Evolutionary conservation across 2,113 vertebrate species (phyloP), one percentile per base, ranked within the genome.

Genomic region (Trichomycterus rosablanca): DNA sequence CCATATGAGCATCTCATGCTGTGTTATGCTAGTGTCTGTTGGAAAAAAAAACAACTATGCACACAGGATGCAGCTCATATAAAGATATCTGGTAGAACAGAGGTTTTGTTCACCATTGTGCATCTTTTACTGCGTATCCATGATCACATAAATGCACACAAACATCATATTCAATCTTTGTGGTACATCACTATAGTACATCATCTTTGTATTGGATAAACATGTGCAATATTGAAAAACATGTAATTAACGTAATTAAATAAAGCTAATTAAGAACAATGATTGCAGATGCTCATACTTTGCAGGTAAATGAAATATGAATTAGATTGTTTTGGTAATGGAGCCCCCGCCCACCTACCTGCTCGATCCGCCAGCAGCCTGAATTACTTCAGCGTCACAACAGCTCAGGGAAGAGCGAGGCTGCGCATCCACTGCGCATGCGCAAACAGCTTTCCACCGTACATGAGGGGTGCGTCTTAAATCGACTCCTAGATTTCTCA

Each of bases 341-440:
- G 32, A 20, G 66, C 69, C 51, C 76, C 75, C 81, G 73, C 78
- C 78, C 75, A 79, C 86, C 75, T 82, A 89, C 86, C 87, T 85
- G 79, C 67, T 76, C 59, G 74, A 70, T 59, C 63, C 34, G 74
- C 69, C 79, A 75, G 80, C 78, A 76, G 58, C 52, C 44, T 37
- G 11, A 48, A 76, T 67, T 72, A 63, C 75, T 57, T 63, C 58
- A 74, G 76, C 80, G 79, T 84, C 85, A 84, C 81, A 60, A 73
- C 71, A 76, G 43, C 74, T 64, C 52, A 46, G 26, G 70, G 54
- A 58, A 18, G 59, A 63, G 12, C 15, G 54, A 72, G 19, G 12
- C 59, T 68, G 10, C 64, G 59, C 3, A n/a, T n/a, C 20, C 57
- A 16, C 7, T 2, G 83, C 84, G 85, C 80, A 9, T 83, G 87